Evolutionary conservation across 2,888 invertebrate genomes (phyloP), one percentile per base, ranked within the genome.

Genomic region (Melipona beecheii): DNA sequence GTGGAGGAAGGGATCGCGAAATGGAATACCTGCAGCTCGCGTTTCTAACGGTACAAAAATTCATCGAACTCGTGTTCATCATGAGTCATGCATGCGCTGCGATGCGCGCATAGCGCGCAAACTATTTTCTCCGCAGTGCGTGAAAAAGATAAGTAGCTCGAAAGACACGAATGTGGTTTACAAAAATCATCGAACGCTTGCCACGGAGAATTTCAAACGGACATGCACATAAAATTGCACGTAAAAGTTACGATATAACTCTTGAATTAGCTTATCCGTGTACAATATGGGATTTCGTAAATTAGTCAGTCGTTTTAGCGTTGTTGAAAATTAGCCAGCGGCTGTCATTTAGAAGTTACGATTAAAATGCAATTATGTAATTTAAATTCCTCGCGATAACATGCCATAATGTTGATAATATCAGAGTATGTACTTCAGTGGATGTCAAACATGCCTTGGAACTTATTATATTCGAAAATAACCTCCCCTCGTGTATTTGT

Each of bases 21-120:
- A 36, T n/a, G 17, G 43, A 19, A 60, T 31, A 65, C 75, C 60
- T 49, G 68, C 66, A 27, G n/a, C 56, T 49, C 21, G 62, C 21
- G 62, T 68, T 72, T 49, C 56, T 81, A 84, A 84, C 84, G 84
- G 84, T 74, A 74, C 66, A 74, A 78, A 74, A 81, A 81, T 75
- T 74, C 74, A 83, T 74, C 54, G 74, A 77, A 69, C 50, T 54
- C 56, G 69, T 19, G 31, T 71, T 66, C 70, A 66, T 75, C 82
- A 71, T 81, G 81, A 84, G 81, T 84, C 77, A 84, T 81, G 74
- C 82, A 81, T 81, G 70, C 54, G 27, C 27, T 58, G 15, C 54
- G 56, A 64, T 76, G 73, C 81, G 64, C 65, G 65, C 68, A 43
- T 82, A 65, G 56, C 49, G 27, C 49, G 65, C 52, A n/a, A 31